A percentile compares a stretch with the other conserved stretches of the same genome.
Conservation (phyloP, 2,797 vertebrate genomes). For the Alcedo atthis region DNA sequence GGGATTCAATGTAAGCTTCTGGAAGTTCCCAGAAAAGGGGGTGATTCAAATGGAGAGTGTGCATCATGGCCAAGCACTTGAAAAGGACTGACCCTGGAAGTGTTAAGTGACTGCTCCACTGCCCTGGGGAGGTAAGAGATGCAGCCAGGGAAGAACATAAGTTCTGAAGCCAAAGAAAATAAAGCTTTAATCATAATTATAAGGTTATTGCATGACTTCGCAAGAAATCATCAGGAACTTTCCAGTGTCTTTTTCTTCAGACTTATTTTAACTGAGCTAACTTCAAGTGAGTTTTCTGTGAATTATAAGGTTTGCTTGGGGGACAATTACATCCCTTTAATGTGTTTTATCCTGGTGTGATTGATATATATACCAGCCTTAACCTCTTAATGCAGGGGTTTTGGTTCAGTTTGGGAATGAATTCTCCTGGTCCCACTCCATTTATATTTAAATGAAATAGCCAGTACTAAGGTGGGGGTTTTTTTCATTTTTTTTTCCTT, state of each 20-base stretch:
- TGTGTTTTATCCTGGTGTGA: neutral
- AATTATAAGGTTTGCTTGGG: conserved; percentile 15
- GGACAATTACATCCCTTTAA: conserved; percentile 13
- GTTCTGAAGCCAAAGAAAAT: conserved; percentile 24
- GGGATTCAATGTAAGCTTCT: neutral
- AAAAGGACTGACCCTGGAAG: neutral
- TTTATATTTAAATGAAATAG: conserved; percentile 18
- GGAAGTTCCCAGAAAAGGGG: neutral
- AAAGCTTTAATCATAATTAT: conserved; percentile 9
- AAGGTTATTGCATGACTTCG: neutral
- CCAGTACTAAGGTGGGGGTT: neutral
- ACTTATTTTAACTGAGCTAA: neutral
- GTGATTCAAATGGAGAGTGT: neutral
- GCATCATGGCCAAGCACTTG: neutral
- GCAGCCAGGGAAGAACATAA: neutral
- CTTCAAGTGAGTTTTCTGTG: conserved; percentile 18
- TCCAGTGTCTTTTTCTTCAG: neutral
- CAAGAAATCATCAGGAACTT: neutral
- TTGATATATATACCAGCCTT: conserved; percentile 8
- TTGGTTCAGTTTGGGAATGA: neutral
- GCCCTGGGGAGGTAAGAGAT: neutral
- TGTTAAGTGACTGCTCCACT: neutral
- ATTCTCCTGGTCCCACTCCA: conserved; percentile 14
- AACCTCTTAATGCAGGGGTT: neutral
- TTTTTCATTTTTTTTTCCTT: too few relatives aligned